phyloP scores from a whole-genome alignment of 2,113 vertebrate genomes.

The Petrocephalus zakoni region DNA sequence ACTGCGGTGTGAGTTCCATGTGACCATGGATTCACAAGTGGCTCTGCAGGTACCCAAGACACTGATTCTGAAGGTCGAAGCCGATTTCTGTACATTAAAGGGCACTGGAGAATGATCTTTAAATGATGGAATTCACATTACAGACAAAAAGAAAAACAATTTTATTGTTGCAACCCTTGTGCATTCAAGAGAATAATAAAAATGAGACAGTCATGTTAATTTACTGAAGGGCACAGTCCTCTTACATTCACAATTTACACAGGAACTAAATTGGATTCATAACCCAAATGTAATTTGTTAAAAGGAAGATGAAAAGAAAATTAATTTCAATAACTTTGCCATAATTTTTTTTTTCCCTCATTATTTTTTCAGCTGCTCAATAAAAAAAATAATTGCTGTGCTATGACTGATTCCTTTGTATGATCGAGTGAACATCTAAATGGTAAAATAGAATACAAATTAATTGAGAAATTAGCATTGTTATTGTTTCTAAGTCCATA shows the following conservation, averaged over 20 bases:
- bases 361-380: neutral
- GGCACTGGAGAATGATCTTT: neutral
- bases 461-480: neutral
- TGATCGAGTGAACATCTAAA: neutral
- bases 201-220: neutral
- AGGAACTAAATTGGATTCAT: neutral
- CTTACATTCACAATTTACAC: neutral
- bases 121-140: neutral
- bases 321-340: conserved; percentile 14
- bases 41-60: neutral
- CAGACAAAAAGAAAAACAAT: neutral
- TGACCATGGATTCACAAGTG: neutral
- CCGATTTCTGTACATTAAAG: neutral
- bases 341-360: neutral
- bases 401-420: neutral
- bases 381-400: neutral
- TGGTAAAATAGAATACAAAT: neutral
- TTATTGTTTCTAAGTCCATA: neutral
- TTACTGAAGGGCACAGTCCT: neutral
- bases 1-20: neutral
- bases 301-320: conserved; percentile 4
- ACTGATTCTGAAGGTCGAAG: neutral
- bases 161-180: neutral
- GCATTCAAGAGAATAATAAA: neutral
- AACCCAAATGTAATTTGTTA: conserved; percentile 1